phyloP scores from a whole-genome alignment of 2,797 vertebrate species.

The Artibeus jamaicensis region DNA sequence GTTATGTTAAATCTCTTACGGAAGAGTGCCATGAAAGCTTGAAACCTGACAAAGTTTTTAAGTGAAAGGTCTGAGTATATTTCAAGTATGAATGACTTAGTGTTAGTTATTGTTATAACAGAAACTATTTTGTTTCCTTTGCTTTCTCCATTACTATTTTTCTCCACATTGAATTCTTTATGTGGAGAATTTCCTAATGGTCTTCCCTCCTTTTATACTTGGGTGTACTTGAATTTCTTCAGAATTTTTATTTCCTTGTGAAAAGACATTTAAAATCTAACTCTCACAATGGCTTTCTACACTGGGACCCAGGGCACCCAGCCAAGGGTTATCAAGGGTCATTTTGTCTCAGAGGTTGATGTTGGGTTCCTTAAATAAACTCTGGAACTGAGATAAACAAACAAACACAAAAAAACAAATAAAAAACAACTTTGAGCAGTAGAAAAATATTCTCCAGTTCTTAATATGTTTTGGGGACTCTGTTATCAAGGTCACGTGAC shows the following conservation, averaged over 20 bases:
- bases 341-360: background rate
- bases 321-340: background rate
- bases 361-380: background rate
- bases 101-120: background rate
- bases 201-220: slow-evolving; percentile 16
- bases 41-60: slow-evolving; percentile 1
- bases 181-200: background rate
- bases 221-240: slow-evolving; percentile 21
- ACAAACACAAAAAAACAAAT: background rate
- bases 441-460: background rate
- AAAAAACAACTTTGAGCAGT: background rate
- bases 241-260: slow-evolving; percentile 7
- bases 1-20: background rate
- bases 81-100: background rate
- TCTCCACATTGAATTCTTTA: background rate
- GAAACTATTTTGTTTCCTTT: slow-evolving; percentile 14
- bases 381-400: background rate
- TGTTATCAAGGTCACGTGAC: background rate
- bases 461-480: background rate
- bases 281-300: background rate
- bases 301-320: background rate
- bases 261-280: slow-evolving; percentile 26
- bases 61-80: background rate
- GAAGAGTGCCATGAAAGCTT: background rate
- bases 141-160: background rate